These are phyloP conservation scores for Manis crassicaudata DNA, from an alignment of 2,797 vertebrate species.

Conservation along the genomic window DNA sequence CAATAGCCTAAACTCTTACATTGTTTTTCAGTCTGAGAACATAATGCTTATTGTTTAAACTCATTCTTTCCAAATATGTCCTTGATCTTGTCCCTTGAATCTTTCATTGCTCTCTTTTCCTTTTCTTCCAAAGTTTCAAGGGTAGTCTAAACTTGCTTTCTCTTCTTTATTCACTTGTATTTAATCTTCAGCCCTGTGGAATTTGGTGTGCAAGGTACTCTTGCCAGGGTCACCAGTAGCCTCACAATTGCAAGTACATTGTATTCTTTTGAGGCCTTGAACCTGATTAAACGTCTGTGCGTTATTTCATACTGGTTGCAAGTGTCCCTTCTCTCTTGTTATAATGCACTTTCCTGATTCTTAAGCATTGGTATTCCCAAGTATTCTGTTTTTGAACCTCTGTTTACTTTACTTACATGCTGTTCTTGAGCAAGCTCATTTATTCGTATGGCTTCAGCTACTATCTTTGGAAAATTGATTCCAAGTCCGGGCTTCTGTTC, in stretches of 20 bases:
- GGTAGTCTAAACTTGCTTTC: background rate
- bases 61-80: background rate
- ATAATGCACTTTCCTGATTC: background rate
- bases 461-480: background rate
- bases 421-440: background rate
- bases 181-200: background rate
- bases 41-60: background rate
- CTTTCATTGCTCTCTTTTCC: background rate
- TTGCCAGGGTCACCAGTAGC: background rate
- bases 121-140: background rate
- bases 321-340: background rate
- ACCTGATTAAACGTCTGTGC: background rate
- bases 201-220: conserved; percentile 26
- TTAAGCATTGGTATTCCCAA: background rate
- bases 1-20: background rate
- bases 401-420: background rate
- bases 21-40: conserved; percentile 26
- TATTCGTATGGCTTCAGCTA: background rate
- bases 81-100: background rate
- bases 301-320: conserved; percentile 31
- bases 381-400: background rate
- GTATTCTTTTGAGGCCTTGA: background rate
- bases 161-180: background rate
- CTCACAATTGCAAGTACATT: background rate
- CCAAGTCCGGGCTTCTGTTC: background rate